Conservation (phyloP, 2,888 invertebrate genomes). For the Drosophila subquinaria region DNA sequence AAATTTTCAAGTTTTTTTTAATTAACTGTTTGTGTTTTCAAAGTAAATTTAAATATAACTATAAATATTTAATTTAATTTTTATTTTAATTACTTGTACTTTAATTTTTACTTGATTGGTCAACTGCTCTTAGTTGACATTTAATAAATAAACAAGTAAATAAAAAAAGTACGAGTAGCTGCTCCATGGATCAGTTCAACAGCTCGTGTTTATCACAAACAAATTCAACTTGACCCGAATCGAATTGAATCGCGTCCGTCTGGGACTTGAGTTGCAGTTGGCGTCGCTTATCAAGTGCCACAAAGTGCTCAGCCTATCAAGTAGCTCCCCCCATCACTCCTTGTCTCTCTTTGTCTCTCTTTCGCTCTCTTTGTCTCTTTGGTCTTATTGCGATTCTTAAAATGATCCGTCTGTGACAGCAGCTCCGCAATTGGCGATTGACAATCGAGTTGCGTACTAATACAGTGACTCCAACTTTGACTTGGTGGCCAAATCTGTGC, state of each 20-base stretch:
- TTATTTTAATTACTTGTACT: no score
- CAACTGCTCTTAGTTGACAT: no score
- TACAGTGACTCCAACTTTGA: neutral
- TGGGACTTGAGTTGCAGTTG: conserved; percentile 20
- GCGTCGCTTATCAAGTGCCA: conserved; percentile 55
- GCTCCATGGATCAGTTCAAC: conserved; percentile 22
- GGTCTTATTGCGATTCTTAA: conserved; percentile 35
- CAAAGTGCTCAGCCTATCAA: neutral
- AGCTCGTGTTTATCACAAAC: conserved; percentile 48
- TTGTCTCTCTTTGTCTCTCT: neutral
- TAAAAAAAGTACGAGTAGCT: conserved; percentile 6
- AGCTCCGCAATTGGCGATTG: conserved; percentile 22
- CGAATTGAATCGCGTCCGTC: conserved; percentile 44
- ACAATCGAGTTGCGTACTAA: conserved; percentile 14
- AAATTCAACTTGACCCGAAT: conserved; percentile 65
- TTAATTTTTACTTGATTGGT: no score
- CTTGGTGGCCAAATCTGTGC: neutral
- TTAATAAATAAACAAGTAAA: no score
- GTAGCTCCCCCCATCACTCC: neutral
- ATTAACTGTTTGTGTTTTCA: no score
- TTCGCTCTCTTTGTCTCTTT: neutral
- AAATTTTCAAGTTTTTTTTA: no score
- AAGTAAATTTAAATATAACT: no score
- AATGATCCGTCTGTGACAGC: conserved; percentile 27
- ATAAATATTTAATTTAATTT: no score